Percentiles rank a stretch among this genome's conserved stretches.
Conservation (phyloP, 1,140 invertebrate species). For the Sycophila sp. region DNA sequence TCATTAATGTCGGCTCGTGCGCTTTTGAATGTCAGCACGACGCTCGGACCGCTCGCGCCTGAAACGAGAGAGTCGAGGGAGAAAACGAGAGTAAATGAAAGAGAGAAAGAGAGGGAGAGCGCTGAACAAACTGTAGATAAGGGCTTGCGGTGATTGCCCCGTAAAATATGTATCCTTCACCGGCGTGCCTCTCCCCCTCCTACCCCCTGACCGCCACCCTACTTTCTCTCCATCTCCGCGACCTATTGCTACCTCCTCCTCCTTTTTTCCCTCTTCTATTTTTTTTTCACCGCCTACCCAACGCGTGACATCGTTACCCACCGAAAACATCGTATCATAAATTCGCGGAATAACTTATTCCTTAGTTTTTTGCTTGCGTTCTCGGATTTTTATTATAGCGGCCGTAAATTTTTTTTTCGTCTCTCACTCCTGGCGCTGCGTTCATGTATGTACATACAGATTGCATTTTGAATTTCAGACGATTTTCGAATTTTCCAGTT, state of each 20-base stretch:
- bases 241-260: background rate
- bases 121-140: conserved; percentile 65
- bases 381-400: background rate
- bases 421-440: too few species aligned
- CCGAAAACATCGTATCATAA: conserved; percentile 20
- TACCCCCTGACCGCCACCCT: too few species aligned
- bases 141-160: conserved; percentile 61
- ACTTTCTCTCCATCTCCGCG: background rate
- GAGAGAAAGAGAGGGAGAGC: conserved; percentile 45
- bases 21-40: conserved; percentile 13
- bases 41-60: background rate
- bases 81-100: too few species aligned
- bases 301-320: conserved; percentile 3
- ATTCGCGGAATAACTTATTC: conserved; percentile 20
- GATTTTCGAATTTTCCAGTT: too few species aligned
- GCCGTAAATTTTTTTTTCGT: too few species aligned
- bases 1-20: conserved; percentile 12
- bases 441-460: background rate
- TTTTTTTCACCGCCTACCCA: background rate
- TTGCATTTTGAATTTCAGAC: background rate
- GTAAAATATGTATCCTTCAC: conserved; percentile 64
- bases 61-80: background rate
- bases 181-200: conserved; percentile 51
- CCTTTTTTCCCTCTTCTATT: background rate
- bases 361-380: background rate